Base-by-base conservation (phyloP, 2,113 vertebrate species). In the Plotosus lineatus region DNA sequence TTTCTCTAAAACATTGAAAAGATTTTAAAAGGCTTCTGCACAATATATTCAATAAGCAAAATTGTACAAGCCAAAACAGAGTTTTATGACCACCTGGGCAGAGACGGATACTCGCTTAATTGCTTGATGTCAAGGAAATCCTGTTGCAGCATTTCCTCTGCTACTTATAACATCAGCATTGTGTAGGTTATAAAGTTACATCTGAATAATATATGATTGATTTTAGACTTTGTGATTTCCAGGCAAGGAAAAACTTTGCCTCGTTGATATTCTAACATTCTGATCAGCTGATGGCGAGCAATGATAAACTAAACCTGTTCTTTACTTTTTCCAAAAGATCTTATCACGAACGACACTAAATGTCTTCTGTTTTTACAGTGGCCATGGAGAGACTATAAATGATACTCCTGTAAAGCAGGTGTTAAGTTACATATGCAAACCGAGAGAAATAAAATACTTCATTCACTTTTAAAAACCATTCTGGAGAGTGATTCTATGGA, bases 301-400 rank as follows among this genome's bases (percentile, higher is more conserved):
- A 6, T 15, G 1, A 46, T 66, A 58, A 65, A 51, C 40, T 68
- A 53, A 66, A 48, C 40, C 63, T 31, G 38, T 21, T 48, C 28
- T 55, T 17, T 78, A 73, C 28, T 48, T 65, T 77, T 78, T 42
- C 40, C n/a, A 1, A 55, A 65, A 76, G 42, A 75, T 75, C 50
- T 40, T 21, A 72, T 60, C 51, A 78, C 17, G 48, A 31, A n/a
- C 2, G 28, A 73, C 26, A n/a, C 50, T 82, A 73, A 81, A 78
- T 77, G 51, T n/a, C n/a, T 72, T 80, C n/a, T 51, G 61, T 65
- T 50, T 80, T 83, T 72, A 66, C 51, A 42, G 28, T 21, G 36
- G 63, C 68, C 69, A 63, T 38, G 42, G 40, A 77, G 65, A 55
- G 65, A 38, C 42, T 55, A 38, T 31, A 72, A 48, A 72, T 85